Evolutionary conservation across 2,797 vertebrate species (phyloP), one percentile per base, ranked within the genome.

Genomic region (Eupleurogrammus muticus): DNA sequence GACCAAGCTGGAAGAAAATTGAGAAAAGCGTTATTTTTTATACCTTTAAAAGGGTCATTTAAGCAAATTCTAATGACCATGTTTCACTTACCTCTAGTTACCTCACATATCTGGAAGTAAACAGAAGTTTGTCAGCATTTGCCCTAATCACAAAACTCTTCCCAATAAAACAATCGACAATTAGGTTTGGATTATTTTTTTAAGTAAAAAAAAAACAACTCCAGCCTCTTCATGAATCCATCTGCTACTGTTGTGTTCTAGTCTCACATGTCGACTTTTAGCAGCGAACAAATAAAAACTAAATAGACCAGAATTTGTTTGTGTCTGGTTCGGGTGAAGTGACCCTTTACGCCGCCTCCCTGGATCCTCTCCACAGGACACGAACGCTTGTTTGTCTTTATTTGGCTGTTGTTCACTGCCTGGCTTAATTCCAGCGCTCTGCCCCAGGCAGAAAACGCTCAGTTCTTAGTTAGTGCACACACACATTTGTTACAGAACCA

Each of bases 301-400:
- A 49, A 64, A 42, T 4, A 5, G 1, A 6, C 5, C 11, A 10
- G 28, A 51, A 38, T 5, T 17, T 9, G 11, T 20, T 17, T 9
- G 9, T 20, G 3, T 20, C 11, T 17, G 49, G 55, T 63, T 69
- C 66, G 46, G 40, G 34, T 61, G 64, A 70, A 64, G 17, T 2
- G 35, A 57, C 24, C 24, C 10, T 58, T 44, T 48, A 52, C 34
- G 32, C 24, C 38, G 13, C 6, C 28, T 28, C 3, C 6, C 28
- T 28, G 28, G 28, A 28, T 28, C 28, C 3, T 28, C 28, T 28
- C 28, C 28, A 28, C 28, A 28, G 28, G 28, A 28, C 28, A 28
- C 3, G 28, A 28, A 28, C 6, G 28, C 28, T 28, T 28, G 28
- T 28, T 28, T 28, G 28, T 28, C 28, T 40, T 13, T 40, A 40